These are phyloP conservation scores for Euphydryas editha DNA, from an alignment of 2,888 invertebrate genomes.

Conservation along the genomic window DNA sequence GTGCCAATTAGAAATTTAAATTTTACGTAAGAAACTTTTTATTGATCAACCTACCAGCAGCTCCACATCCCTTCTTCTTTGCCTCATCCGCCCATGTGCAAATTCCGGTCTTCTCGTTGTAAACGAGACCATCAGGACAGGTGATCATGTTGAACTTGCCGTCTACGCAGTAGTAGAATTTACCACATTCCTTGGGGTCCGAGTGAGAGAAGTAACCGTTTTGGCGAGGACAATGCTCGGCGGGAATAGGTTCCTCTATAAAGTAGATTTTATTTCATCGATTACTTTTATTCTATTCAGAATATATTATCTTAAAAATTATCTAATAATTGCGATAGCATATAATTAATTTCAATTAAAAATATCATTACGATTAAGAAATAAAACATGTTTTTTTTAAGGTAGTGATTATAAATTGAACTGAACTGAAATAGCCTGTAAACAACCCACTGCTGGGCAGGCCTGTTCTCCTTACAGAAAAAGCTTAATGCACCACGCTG, in stretches of 20 bases:
- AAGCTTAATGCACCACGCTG: no score
- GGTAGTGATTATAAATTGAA: no score
- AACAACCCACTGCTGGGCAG: no score
- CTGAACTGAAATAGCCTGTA: no score
- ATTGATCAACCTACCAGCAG: constrained; percentile 82
- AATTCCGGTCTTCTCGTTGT: constrained; percentile 94
- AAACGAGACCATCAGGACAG: constrained; percentile 93
- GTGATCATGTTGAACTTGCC: constrained; percentile 95
- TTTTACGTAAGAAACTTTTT: no score
- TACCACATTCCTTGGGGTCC: constrained; percentile 90
- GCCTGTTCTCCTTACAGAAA: no score
- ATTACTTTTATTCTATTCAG: not conserved
- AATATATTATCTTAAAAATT: not conserved
- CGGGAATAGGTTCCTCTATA: constrained; percentile 88
- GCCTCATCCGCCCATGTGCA: constrained; percentile 97
- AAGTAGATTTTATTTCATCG: no score
- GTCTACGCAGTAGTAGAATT: constrained; percentile 95
- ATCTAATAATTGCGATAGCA: not conserved
- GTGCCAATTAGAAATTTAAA: no score
- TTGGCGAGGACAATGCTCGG: constrained; percentile 89
- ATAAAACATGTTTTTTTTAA: no score
- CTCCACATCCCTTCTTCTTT: constrained; percentile 92
- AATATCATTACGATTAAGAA: no score
- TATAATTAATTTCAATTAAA: no score
- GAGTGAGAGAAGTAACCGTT: constrained; percentile 95